Percentiles rank a stretch among this genome's conserved stretches.
phyloP scores from a whole-genome alignment of 2,888 invertebrate genomes.

The Pyrrhosoma nymphula region DNA sequence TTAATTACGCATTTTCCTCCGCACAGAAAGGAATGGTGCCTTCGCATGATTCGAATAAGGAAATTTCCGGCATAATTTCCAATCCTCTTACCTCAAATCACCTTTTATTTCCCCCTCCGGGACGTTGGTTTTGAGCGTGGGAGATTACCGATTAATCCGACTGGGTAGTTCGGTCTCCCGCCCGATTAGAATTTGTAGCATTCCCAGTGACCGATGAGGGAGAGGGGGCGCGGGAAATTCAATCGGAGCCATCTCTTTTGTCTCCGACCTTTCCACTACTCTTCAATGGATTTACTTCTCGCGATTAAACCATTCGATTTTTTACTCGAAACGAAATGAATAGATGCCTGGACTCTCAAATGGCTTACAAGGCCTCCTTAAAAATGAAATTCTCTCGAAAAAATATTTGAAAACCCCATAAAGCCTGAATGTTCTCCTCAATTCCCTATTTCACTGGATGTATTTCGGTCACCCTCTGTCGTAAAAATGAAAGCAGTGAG shows the following conservation, averaged over 20 bases:
- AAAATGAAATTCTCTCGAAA: not conserved
- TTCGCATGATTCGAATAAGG: no score
- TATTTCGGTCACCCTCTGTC: not conserved
- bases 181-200: not conserved
- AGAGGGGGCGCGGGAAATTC: not conserved
- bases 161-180: not conserved
- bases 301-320: not conserved
- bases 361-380: not conserved
- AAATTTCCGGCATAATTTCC: not conserved
- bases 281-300: not conserved
- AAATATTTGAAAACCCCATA: not conserved
- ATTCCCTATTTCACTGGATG: not conserved
- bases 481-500: not conserved
- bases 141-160: not conserved
- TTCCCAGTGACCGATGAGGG: not conserved
- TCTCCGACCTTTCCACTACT: not conserved
- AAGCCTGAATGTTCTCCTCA: not conserved
- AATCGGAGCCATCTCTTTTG: not conserved
- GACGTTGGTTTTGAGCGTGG: not conserved
- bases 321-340: not conserved
- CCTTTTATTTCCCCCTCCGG: not conserved
- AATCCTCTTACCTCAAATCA: not conserved
- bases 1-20: no score
- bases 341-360: not conserved
- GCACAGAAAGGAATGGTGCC: no score